Percentiles rank a stretch among this genome's conserved stretches.
Evolutionary conservation across 1,140 invertebrate species (phyloP).

Genomic region (Nephotettix cincticeps): DNA sequence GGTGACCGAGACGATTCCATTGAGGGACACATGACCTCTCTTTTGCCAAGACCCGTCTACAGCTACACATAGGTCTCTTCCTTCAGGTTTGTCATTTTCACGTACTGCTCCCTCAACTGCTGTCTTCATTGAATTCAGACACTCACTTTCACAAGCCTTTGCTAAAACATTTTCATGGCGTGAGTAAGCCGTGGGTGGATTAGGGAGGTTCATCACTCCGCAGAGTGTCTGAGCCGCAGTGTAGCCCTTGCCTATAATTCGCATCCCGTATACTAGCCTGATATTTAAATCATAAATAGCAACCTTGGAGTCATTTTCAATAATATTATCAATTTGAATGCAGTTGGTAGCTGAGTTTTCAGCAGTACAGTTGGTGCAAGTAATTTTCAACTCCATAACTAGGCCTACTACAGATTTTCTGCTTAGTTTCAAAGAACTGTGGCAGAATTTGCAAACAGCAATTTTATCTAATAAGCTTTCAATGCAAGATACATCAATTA

Average conservation of each 20-base stretch:
- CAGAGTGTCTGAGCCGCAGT: conserved; percentile 21
- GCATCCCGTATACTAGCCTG: conserved; percentile 16
- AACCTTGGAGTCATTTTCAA: neutral
- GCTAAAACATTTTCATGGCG: conserved; percentile 14
- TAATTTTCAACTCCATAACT: neutral
- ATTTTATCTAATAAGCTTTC: neutral
- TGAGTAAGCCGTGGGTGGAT: conserved; percentile 15
- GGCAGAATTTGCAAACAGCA: conserved; percentile 1
- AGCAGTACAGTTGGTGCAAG: neutral
- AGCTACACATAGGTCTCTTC: conserved; percentile 24
- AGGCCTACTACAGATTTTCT: neutral
- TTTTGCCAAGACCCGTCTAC: conserved; percentile 30
- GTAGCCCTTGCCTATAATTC: conserved; percentile 18
- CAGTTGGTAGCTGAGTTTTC: neutral
- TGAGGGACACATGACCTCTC: conserved; percentile 17
- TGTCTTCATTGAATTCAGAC: conserved; percentile 26
- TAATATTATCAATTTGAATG: neutral
- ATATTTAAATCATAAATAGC: conserved; percentile 15
- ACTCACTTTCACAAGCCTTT: neutral
- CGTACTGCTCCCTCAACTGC: conserved; percentile 22
- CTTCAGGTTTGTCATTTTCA: conserved; percentile 17
- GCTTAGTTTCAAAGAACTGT: neutral
- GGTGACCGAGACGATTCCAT: conserved; percentile 23
- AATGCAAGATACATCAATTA: neutral
- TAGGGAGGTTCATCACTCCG: conserved; percentile 27